Evolutionary conservation across 2,888 invertebrate species (phyloP).

Genomic region (Mesochorus sp.): DNA sequence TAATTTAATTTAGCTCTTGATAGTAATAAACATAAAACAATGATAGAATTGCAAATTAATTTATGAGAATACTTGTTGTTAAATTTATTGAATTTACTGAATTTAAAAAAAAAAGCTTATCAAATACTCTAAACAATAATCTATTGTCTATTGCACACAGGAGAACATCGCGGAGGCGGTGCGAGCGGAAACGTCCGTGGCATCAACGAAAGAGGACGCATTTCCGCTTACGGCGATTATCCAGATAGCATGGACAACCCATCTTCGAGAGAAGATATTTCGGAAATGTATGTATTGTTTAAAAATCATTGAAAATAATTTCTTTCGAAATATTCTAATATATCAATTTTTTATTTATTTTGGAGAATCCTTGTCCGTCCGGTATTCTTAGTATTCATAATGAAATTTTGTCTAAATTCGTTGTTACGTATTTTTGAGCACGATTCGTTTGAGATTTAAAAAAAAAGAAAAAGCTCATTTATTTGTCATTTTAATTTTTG

Average conservation of each 20-base stretch:
- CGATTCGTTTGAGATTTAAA: too few relatives aligned
- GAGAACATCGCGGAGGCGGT: conserved; percentile 80
- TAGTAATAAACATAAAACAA: too few relatives aligned
- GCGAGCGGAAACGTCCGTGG: conserved; percentile 77
- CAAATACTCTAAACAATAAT: not conserved
- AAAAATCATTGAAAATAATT: not conserved
- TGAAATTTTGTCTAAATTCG: conserved; percentile 37
- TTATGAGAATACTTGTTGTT: too few relatives aligned
- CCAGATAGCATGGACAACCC: conserved; percentile 79
- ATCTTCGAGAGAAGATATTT: conserved; percentile 80
- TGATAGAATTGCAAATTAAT: too few relatives aligned
- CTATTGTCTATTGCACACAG: conserved; percentile 72
- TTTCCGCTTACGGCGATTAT: conserved; percentile 78
- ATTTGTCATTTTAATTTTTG: conserved; percentile 63
- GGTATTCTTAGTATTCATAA: conserved; percentile 32
- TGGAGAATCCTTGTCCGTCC: too few relatives aligned
- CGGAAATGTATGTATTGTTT: conserved; percentile 78
- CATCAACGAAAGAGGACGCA: conserved; percentile 78
- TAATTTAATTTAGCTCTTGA: too few relatives aligned
- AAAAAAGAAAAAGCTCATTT: too few relatives aligned
- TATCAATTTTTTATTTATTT: too few relatives aligned
- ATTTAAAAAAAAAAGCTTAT: not conserved
- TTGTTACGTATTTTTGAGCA: not conserved
- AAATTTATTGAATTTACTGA: not conserved
- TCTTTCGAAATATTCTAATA: too few relatives aligned